A percentile compares a stretch with the other conserved stretches of the same genome.
Conservation (phyloP, 2,797 vertebrate genomes). For the Microctenopoma steveboyesi region DNA sequence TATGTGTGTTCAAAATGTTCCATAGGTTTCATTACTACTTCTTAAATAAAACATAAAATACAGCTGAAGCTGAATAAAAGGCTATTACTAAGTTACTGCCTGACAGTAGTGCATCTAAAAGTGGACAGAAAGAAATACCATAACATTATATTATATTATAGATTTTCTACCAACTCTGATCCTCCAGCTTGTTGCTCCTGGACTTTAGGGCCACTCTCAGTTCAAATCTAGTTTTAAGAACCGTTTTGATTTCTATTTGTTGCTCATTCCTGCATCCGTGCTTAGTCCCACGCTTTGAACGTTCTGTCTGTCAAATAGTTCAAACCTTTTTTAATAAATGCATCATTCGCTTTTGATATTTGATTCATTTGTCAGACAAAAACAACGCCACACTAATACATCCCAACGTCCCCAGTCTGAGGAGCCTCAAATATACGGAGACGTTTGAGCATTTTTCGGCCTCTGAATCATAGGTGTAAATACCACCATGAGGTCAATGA, state of each 20-base stretch:
- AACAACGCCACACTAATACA: too few species aligned
- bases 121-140: too few species aligned
- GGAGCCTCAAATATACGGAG: background rate
- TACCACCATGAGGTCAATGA: background rate
- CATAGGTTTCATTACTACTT: too few species aligned
- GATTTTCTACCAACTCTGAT: too few species aligned
- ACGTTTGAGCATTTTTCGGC: background rate
- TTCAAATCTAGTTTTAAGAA: background rate
- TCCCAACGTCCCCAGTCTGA: rapidly evolving
- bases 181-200: background rate
- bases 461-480: background rate
- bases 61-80: too few species aligned
- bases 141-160: too few species aligned
- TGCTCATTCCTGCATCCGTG: background rate
- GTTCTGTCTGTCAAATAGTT: background rate
- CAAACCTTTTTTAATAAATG: too few species aligned
- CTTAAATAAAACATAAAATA: too few species aligned
- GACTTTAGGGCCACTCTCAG: background rate
- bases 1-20: too few species aligned
- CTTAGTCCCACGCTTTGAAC: too few species aligned
- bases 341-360: background rate
- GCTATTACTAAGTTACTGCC: too few species aligned
- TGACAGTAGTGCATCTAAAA: too few species aligned
- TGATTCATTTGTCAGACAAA: background rate
- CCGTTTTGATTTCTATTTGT: background rate